Evolutionary conservation across 2,113 vertebrate species (phyloP).

Genomic region (Cryptotis parvus): DNA sequence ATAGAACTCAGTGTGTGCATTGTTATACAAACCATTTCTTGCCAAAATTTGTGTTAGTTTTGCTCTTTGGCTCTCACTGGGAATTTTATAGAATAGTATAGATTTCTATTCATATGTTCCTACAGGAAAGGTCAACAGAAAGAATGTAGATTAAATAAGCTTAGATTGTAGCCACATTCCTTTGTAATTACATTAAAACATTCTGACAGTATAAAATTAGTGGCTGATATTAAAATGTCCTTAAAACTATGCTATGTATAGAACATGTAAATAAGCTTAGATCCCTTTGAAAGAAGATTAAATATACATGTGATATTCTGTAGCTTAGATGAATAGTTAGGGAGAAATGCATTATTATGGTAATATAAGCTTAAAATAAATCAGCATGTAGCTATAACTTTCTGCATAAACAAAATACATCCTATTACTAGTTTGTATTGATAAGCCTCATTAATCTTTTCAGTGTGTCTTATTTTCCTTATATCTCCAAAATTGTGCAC

Average conservation of each 20-base stretch:
- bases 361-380: conserved; percentile 82
- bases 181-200: conserved; percentile 79
- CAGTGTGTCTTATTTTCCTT: conserved; percentile 13
- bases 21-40: conserved; percentile 53
- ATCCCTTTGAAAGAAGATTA: conserved; percentile 84
- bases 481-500: conserved; percentile 22
- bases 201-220: conserved; percentile 77
- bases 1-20: conserved; percentile 46
- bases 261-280: conserved; percentile 85
- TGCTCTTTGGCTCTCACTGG: conserved; percentile 5
- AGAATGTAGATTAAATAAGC: conserved; percentile 73
- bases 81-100: conserved; percentile 38
- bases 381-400: conserved; percentile 76
- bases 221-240: conserved; percentile 81
- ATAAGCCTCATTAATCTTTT: conserved; percentile 79
- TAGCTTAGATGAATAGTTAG: conserved; percentile 83
- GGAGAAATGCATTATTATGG: conserved; percentile 72
- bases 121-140: conserved; percentile 61
- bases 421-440: conserved; percentile 72
- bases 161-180: conserved; percentile 62
- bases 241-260: conserved; percentile 79
- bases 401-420: conserved; percentile 83
- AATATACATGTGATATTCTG: conserved; percentile 84
- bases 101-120: conserved; percentile 58
- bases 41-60: conserved; percentile 64